Evolutionary conservation across 2,113 vertebrate genomes (phyloP).

Genomic region (Pristiophorus japonicus): DNA sequence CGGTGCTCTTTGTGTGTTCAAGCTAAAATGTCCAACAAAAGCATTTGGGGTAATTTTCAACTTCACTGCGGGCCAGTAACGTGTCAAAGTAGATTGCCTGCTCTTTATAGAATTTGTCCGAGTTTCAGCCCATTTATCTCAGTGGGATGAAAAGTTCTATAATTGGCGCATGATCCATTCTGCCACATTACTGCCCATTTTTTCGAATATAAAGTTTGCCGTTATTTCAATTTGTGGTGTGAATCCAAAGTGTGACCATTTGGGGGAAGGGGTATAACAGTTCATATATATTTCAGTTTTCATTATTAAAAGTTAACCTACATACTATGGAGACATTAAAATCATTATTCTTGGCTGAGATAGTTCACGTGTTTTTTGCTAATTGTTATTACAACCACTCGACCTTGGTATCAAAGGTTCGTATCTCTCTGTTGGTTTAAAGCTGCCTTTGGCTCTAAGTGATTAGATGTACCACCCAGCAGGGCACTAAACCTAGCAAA

Average conservation of each 20-base stretch:
- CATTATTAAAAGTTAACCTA: too few relatives aligned
- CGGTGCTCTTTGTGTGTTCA: neutral
- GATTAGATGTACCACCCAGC: neutral
- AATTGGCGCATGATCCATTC: too few relatives aligned
- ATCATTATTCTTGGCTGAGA: too few relatives aligned
- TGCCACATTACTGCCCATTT: too few relatives aligned
- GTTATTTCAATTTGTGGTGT: too few relatives aligned
- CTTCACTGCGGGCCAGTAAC: neutral
- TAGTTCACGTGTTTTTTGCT: neutral
- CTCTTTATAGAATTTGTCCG: neutral
- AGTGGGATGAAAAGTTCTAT: neutral
- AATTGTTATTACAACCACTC: neutral
- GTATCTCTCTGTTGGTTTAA: neutral
- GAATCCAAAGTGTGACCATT: too few relatives aligned
- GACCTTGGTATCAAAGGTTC: neutral
- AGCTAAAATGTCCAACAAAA: neutral
- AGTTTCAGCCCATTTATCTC: neutral
- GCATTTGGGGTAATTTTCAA: too few relatives aligned
- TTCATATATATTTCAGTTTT: too few relatives aligned
- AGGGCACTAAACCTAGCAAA: neutral
- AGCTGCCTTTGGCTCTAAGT: neutral
- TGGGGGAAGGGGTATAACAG: too few relatives aligned
- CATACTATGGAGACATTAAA: too few relatives aligned
- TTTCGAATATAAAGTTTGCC: too few relatives aligned
- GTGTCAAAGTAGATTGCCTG: neutral